Evolutionary conservation across 1,140 invertebrate species (phyloP).

Genomic region (Campoletis sonorensis): DNA sequence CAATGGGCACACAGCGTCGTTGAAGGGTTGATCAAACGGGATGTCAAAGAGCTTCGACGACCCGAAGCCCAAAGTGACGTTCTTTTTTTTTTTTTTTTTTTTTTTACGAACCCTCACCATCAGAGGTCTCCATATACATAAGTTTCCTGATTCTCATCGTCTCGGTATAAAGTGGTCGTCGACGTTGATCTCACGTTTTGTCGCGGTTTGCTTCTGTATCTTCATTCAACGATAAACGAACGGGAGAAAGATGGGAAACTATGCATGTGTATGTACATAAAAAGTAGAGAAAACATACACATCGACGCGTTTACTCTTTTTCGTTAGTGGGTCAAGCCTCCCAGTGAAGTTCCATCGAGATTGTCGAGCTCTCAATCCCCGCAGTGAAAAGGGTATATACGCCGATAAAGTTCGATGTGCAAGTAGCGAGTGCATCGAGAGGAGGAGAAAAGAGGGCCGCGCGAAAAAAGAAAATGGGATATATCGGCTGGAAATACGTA

Average conservation of each 20-base stretch:
- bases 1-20: constrained; percentile 27
- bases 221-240: constrained; percentile 28
- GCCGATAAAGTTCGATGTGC: too few species aligned
- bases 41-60: not conserved
- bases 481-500: too few species aligned
- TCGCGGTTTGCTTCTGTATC: constrained; percentile 33
- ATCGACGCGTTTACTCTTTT: not conserved
- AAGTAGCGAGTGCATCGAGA: too few species aligned
- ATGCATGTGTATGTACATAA: not conserved
- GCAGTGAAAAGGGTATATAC: too few species aligned
- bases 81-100: constrained; percentile 36
- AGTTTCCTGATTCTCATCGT: not conserved
- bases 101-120: not conserved
- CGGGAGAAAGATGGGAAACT: not conserved
- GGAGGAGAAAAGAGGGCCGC: too few species aligned
- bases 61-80: not conserved
- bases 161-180: constrained; percentile 1
- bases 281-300: not conserved
- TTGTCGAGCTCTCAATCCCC: constrained; percentile 45
- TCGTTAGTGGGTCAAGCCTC: constrained; percentile 55
- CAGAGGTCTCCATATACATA: not conserved
- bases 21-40: constrained; percentile 30
- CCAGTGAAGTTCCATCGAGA: constrained; percentile 53
- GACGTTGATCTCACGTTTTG: constrained; percentile 20
- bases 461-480: too few species aligned